A percentile compares a stretch with the other conserved stretches of the same genome.
phyloP scores from a whole-genome alignment of 2,888 invertebrate species.

The Heliothis peltigera region DNA sequence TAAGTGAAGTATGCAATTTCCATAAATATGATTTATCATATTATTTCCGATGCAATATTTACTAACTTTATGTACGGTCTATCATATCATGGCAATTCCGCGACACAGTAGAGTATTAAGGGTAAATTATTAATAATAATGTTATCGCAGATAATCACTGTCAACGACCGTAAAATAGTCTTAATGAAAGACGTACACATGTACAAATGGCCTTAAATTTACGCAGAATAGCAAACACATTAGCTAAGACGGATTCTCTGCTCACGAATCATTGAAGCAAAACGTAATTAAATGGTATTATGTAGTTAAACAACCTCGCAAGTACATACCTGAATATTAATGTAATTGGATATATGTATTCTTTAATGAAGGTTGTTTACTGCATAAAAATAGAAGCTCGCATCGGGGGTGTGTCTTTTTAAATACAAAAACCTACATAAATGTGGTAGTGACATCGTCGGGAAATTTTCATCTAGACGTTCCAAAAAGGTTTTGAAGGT shows the following conservation, averaged over 20 bases:
- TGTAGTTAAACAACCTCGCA: slow-evolving; percentile 53
- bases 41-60: too few species aligned
- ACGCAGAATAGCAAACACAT: slow-evolving; percentile 23
- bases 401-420: slow-evolving; percentile 7
- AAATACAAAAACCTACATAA: slow-evolving; percentile 1
- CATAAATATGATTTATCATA: too few species aligned
- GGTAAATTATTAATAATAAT: too few species aligned
- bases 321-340: slow-evolving; percentile 52
- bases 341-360: slow-evolving; percentile 53
- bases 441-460: neutral
- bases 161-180: too few species aligned
- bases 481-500: too few species aligned
- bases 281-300: slow-evolving; percentile 61
- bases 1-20: too few species aligned
- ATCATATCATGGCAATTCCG: too few species aligned
- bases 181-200: too few species aligned
- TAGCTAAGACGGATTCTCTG: slow-evolving; percentile 46
- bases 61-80: too few species aligned
- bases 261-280: slow-evolving; percentile 52
- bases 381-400: neutral
- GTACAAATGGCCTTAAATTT: slow-evolving; percentile 18
- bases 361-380: slow-evolving; percentile 31
- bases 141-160: too few species aligned
- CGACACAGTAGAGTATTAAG: too few species aligned
- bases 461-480: too few species aligned